Conservation (phyloP, 1,140 invertebrate species). For the Heliconius himera region DNA sequence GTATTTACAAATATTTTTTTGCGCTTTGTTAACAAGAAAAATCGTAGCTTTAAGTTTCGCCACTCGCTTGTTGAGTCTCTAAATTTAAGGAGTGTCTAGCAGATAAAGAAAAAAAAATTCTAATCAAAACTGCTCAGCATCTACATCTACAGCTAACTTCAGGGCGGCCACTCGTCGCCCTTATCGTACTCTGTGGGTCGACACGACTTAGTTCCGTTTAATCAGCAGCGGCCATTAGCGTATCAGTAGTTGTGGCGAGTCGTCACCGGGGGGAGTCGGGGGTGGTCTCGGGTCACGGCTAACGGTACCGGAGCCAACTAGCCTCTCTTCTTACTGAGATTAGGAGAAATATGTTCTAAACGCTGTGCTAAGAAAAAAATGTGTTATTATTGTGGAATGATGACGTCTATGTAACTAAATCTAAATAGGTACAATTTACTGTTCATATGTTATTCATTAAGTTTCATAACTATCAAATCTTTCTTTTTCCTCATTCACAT, state of each 20-base stretch:
- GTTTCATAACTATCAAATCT: no score
- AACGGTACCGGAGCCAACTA: constrained; percentile 4
- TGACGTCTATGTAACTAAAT: not conserved
- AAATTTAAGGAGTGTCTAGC: no score
- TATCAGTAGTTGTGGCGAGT: constrained; percentile 3
- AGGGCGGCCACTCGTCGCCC: no score
- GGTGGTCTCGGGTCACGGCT: constrained; percentile 23
- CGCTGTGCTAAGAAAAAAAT: not conserved
- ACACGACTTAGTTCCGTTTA: constrained; percentile 29
- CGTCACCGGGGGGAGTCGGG: not conserved
- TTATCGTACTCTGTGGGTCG: not conserved
- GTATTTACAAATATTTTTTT: no score
- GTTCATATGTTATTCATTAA: no score
- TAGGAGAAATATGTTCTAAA: not conserved
- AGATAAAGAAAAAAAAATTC: no score
- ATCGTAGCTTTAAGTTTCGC: no score
- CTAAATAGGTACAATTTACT: not conserved
- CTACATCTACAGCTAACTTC: no score
- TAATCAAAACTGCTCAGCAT: no score
- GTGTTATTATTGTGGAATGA: not conserved
- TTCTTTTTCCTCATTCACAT: no score
- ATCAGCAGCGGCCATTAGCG: constrained; percentile 31
- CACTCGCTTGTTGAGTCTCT: no score
- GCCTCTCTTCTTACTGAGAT: not conserved
- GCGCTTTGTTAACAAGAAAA: no score